Evolutionary conservation across 92 coral and sea anemone species (phyloP).

Genomic region (Zoanthus solanderi): DNA sequence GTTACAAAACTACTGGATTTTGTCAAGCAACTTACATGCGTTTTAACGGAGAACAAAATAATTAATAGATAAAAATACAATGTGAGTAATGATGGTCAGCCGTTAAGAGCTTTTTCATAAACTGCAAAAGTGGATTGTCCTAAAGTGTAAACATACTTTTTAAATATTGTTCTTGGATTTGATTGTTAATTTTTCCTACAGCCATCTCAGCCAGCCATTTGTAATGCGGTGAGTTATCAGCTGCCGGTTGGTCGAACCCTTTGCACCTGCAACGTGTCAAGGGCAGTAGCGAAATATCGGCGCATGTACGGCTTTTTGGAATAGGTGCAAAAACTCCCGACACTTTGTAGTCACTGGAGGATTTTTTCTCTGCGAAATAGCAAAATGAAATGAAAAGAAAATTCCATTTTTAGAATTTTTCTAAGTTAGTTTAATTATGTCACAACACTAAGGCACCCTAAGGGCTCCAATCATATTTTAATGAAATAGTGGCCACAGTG

Average conservation of each 20-base stretch:
- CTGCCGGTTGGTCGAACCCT: constrained; percentile 59
- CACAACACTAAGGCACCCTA: too few relatives aligned
- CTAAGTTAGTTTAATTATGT: too few relatives aligned
- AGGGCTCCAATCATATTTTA: too few relatives aligned
- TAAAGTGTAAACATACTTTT: constrained; percentile 21
- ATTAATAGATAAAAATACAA: too few relatives aligned
- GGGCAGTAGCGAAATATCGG: constrained; percentile 56
- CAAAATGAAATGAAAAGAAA: neutral
- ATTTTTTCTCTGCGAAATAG: constrained; percentile 16
- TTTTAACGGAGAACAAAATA: too few relatives aligned
- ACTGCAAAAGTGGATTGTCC: too few relatives aligned
- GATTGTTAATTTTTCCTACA: constrained; percentile 48
- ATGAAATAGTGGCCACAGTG: too few relatives aligned
- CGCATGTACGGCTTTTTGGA: constrained; percentile 64
- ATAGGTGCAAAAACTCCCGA: constrained; percentile 55
- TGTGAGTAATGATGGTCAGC: too few relatives aligned
- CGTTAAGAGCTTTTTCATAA: too few relatives aligned
- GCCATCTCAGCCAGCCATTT: constrained; percentile 64
- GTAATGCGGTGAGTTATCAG: constrained; percentile 33
- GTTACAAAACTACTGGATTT: too few relatives aligned
- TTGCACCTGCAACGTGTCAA: constrained; percentile 64
- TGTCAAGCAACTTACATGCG: too few relatives aligned
- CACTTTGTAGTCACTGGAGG: constrained; percentile 45
- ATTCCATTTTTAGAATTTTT: too few relatives aligned
- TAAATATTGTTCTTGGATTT: constrained; percentile 50